Base-by-base conservation (phyloP, 2,113 vertebrate species). In the Psittacula cyanocephala region DNA sequence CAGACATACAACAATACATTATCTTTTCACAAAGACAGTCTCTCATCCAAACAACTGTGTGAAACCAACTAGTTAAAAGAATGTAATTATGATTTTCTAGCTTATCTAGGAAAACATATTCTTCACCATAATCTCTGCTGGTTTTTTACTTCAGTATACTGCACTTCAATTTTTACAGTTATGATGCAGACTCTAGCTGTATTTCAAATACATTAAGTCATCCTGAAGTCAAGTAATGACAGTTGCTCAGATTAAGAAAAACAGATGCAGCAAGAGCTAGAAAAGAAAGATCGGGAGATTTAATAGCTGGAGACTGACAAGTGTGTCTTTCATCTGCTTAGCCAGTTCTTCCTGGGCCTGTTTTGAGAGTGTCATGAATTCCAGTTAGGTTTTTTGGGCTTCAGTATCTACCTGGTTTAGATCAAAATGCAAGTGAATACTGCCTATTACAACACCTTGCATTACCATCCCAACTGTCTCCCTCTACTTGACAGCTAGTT, bases 141-240 rank as follows among this genome's bases (percentile, higher is more conserved):
- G 0, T 59, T 87, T 94, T 93, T 83, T 25, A 91, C 53, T 91
- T 94, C 8, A 84, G 33, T 88, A 68, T 93, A 92, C 91, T 88
- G 74, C 53, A 53, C 71, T 79, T 95, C 70, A 68, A 28, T 85
- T 88, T 81, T 94, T 92, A 85, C 91, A 95, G 72, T 84, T 94
- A 43, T 17, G 93, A 81, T 60, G 77, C 55, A 81, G 83, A 63
- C 50, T 81, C 59, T 31, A 81, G 64, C 55, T 78, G 68, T 79
- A 95, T 72, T 95, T 95, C 92, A 95, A 75, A 90, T 64, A 53
- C 50, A 78, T 86, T 86, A 95, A 92, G 62, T 50, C 47, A 84
- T 63, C 11, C 86, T 41, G 33, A 88, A 94, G 70, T 44, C 39
- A 96, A 93, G 55, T 22, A 25, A 88, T 52, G 49, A 86, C 44